These are phyloP conservation scores for Spisula subtruncata DNA, from an alignment of 2,888 invertebrate genomes.

Conservation along the genomic window DNA sequence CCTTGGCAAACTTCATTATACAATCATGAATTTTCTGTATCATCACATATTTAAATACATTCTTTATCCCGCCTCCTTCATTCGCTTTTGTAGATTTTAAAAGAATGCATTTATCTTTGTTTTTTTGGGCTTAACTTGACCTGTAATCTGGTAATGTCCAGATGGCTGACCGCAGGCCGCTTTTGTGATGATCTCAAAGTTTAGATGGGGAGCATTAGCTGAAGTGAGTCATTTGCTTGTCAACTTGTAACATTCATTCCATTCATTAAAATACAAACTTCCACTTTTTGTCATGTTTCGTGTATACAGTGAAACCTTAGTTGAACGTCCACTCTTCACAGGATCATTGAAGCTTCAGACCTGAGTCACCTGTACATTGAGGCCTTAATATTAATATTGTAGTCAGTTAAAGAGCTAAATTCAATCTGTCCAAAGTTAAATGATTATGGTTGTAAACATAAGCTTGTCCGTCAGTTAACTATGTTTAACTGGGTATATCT, in stretches of 20 bases:
- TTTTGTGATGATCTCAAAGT: not conserved
- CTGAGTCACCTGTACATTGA: too few species aligned
- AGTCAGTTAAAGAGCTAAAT: too few species aligned
- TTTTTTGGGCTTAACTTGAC: not conserved
- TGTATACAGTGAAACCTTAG: not conserved
- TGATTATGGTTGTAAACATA: too few species aligned
- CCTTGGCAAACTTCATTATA: too few species aligned
- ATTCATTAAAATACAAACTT: not conserved
- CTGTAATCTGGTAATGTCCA: not conserved
- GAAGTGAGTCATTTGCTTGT: not conserved
- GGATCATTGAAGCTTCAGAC: too few species aligned
- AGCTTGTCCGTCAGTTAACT: too few species aligned
- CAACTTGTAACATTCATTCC: not conserved
- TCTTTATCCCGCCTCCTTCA: not conserved
- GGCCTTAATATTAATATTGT: too few species aligned
- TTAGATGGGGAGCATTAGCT: slow-evolving; percentile 1
- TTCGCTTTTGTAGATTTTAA: not conserved
- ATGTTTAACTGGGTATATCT: too few species aligned
- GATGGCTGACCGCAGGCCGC: not conserved
- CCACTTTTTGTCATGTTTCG: not conserved
- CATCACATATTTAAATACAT: too few species aligned
- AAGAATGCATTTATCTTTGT: not conserved
- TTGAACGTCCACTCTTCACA: too few species aligned
- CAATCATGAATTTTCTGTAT: too few species aligned
- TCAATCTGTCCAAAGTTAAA: too few species aligned